Evolutionary conservation across 2,797 vertebrate species (phyloP).

Genomic region (Cynopterus sphinx): DNA sequence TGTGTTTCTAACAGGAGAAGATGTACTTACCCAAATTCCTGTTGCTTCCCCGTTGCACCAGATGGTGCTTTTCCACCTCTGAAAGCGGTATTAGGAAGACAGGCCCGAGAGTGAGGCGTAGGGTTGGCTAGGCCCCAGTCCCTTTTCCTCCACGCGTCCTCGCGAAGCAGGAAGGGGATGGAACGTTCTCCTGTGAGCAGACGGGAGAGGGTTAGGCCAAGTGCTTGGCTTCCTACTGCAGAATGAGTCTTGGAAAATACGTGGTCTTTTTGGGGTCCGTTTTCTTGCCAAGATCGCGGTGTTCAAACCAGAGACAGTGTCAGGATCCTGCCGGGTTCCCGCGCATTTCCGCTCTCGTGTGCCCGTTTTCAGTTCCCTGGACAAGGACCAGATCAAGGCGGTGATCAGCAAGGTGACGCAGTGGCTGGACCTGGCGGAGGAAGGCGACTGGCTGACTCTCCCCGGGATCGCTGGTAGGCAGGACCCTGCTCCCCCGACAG

Average conservation of each 20-base stretch:
- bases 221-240: not conserved
- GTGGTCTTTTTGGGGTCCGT: accelerated
- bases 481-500: accelerated
- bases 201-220: not conserved
- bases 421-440: constrained; percentile 83
- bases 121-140: not conserved
- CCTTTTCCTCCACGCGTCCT: too few relatives aligned
- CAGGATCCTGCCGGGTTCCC: not conserved
- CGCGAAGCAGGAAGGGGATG: not conserved
- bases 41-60: not conserved
- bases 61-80: not conserved
- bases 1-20: not conserved
- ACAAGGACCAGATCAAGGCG: constrained; percentile 82
- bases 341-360: not conserved
- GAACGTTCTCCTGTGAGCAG: accelerated
- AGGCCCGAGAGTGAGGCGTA: not conserved
- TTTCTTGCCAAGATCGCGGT: not conserved
- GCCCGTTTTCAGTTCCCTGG: constrained; percentile 59
- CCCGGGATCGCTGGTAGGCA: constrained; percentile 82
- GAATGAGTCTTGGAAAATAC: not conserved
- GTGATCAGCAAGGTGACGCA: constrained; percentile 84
- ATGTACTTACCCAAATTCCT: not conserved
- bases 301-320: not conserved
- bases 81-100: not conserved
- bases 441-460: constrained; percentile 83